Evolutionary conservation across 64 coral and sea anemone genomes (phyloP), one percentile per base, ranked within the genome.

Genomic region (Stichodactyla mertensii): DNA sequence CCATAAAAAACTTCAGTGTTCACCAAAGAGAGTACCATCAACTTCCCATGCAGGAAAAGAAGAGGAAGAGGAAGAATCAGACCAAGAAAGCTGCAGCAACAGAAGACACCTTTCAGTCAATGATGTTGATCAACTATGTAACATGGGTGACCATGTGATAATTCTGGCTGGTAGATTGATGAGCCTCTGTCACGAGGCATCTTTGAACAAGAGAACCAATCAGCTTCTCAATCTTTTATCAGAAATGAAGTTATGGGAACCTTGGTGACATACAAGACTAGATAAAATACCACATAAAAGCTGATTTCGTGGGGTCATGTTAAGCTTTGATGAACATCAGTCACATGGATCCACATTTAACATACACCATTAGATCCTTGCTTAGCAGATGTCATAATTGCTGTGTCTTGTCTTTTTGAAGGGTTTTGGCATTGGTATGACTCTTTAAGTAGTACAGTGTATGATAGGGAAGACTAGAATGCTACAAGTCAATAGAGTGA

Each of bases 121-220:
- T 85, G 83, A 85, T 52, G 14, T 58, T 16, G 83, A 85, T 85
- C 12, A 58, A 24, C 16, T 85, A 11, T 55, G 53, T 55, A 85
- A 85, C 55, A 85, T 85, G 83, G 57, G 83, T 36, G 83, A 85
- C 27, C 45, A 85, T 12, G 83, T 85, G 18, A 8, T 58, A 27
- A 31, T 85, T 16, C 7, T 85, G 27, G n/a, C 22, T 58, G 55
- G 83, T 16, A 58, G 83, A 61, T 5, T 64, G 7, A 58, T 85
- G 56, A 85, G 83, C 16, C 60, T 85, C 10, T 85, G 54, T 59
- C 57, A 10, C 36, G 69, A 74, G 12, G 69, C 57, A 7, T 85
- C 55, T 52, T 23, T 61, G 14, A 85, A 31, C 26, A 26, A 6
- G 6, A 79, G 77, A 79, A 79, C 77, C 10, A 79, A 51, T 31